Percentiles rank a stretch among this genome's conserved stretches.
These are phyloP conservation scores for Hemitrygon akajei DNA, from an alignment of 2,797 vertebrate species.

Conservation along the genomic window DNA sequence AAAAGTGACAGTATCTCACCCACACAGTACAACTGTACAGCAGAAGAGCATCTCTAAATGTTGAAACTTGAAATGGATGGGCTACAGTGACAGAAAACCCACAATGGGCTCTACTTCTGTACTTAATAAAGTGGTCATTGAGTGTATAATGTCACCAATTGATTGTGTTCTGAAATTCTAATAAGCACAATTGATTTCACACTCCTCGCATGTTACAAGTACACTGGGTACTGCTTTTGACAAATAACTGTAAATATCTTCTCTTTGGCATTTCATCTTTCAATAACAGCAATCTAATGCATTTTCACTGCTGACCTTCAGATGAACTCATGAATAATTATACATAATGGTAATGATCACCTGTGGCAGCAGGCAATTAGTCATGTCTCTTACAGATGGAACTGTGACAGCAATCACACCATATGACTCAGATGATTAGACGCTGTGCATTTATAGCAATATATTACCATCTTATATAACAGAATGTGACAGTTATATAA, in stretches of 20 bases:
- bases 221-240: not conserved
- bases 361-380: not conserved
- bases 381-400: not conserved
- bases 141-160: not conserved
- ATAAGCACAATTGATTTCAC: not conserved
- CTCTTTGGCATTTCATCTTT: not conserved
- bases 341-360: not conserved
- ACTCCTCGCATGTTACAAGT: not conserved
- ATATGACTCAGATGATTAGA: not conserved
- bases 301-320: constrained; percentile 13
- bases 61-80: no score
- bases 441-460: not conserved
- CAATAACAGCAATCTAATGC: not conserved
- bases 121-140: no score
- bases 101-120: no score
- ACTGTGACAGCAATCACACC: not conserved
- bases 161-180: not conserved
- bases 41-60: no score
- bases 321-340: not conserved
- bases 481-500: not conserved
- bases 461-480: not conserved
- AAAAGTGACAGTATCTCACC: no score
- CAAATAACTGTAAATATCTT: not conserved
- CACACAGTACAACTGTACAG: no score
- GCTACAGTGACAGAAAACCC: no score